These are phyloP conservation scores for Thalpophila matura DNA, from an alignment of 2,888 invertebrate genomes.

Conservation along the genomic window DNA sequence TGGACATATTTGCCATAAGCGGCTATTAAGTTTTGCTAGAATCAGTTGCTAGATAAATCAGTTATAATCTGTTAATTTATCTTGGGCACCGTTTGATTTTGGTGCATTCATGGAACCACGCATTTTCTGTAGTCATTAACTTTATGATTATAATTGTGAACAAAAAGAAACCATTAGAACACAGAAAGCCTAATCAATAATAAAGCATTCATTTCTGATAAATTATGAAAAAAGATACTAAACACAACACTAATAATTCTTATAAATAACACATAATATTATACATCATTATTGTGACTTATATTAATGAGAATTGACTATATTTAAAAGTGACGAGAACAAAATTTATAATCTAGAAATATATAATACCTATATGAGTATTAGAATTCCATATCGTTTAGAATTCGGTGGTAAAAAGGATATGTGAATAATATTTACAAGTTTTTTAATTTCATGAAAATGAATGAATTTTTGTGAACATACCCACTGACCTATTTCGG, in stretches of 20 bases:
- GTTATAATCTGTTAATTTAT: no score
- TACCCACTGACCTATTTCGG: background rate
- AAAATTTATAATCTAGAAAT: conserved; percentile 67
- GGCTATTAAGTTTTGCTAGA: no score
- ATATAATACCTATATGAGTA: conserved; percentile 77
- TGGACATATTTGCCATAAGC: no score
- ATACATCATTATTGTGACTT: conserved; percentile 70
- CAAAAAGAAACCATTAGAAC: conserved; percentile 11
- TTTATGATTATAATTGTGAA: conserved; percentile 4
- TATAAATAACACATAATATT: conserved; percentile 54
- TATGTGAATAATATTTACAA: conserved; percentile 72
- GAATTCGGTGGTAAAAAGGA: conserved; percentile 84
- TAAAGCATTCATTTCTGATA: conserved; percentile 51
- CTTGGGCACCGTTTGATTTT: no score
- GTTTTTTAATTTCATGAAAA: conserved; percentile 12
- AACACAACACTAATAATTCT: conserved; percentile 61
- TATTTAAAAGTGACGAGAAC: conserved; percentile 83
- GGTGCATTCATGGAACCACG: no score
- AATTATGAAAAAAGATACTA: conserved; percentile 50
- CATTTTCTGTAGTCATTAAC: no score
- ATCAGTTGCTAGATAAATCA: no score
- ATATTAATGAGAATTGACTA: conserved; percentile 81
- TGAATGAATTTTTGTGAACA: conserved; percentile 12
- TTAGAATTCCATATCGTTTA: conserved; percentile 74
- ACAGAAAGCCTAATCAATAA: conserved; percentile 45